Base-by-base conservation (phyloP, 2,797 vertebrate species). In the Liparis tanakae region DNA sequence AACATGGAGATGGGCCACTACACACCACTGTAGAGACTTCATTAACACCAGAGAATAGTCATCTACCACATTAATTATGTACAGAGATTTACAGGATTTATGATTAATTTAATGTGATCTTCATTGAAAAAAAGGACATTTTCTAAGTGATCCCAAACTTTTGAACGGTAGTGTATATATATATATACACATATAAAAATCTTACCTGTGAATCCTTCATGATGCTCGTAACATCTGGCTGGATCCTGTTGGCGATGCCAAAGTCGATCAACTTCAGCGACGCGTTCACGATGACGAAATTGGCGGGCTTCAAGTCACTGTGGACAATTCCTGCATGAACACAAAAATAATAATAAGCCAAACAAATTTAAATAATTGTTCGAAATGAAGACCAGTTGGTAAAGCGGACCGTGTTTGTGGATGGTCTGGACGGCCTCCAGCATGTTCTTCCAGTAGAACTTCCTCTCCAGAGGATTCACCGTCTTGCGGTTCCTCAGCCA, bases 361-460 rank as follows among this genome's bases (percentile, higher is more conserved):
- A n/a, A 30, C 8, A 41, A 15, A 25, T 33, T 5, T 13, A 30
- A 30, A 30, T 9, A 30, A 7, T 15, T 1, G 25, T 80, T 20
- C 46, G 6, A 68, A 54, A 3, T 53, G 2, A 54, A 12, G 43
- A 25, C 5, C 2, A 13, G n/a, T 43, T 4, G 62, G 20, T 48
- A 6, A 67, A 43, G 9, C 20, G 1, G 12, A 99, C 98, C 98
- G 53, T 99, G 94, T 89, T 96, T 96, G 85, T 99, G 98, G 83
- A 99, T 99, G 72, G 96, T 98, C 22, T 97, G 92, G 81, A 99
- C 98, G 7, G 98, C 97, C 87, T 99, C 97, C 89, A 99, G 91
- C 97, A 99, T 99, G 82, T 99, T 97, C 93, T 96, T 97, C 98
- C 98, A 99, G 87, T 97, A 99, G 82, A 97, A 97, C 88, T 98